These are phyloP conservation scores for Perizoma affinitatum DNA, from an alignment of 2,888 invertebrate genomes.

Conservation along the genomic window DNA sequence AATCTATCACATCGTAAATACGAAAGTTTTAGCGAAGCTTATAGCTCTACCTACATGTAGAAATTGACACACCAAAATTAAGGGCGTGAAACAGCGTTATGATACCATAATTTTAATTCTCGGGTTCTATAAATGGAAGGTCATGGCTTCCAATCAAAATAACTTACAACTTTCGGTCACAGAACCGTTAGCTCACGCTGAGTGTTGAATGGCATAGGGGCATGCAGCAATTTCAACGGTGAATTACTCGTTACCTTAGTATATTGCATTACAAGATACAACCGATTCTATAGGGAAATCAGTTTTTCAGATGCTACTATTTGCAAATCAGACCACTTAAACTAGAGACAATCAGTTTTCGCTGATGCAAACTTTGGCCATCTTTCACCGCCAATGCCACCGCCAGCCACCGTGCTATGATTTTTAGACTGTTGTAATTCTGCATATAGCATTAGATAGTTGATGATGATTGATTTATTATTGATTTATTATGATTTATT, in stretches of 20 bases:
- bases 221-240: slow-evolving; percentile 19
- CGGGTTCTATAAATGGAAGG: slow-evolving; percentile 54
- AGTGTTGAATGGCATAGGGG: slow-evolving; percentile 25
- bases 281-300: too few species aligned
- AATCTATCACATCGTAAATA: slow-evolving; percentile 29
- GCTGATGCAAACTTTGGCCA: too few species aligned
- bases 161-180: slow-evolving; percentile 61
- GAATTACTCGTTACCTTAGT: slow-evolving; percentile 14
- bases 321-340: too few species aligned
- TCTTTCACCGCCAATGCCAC: too few species aligned
- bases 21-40: slow-evolving; percentile 30
- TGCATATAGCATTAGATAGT: too few species aligned
- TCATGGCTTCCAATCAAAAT: slow-evolving; percentile 65
- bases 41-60: slow-evolving; percentile 23
- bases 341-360: too few species aligned
- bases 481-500: too few species aligned
- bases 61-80: slow-evolving; percentile 42
- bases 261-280: background rate
- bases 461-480: too few species aligned
- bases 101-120: slow-evolving; percentile 42
- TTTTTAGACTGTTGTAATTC: too few species aligned
- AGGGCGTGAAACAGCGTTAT: slow-evolving; percentile 39
- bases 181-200: slow-evolving; percentile 46
- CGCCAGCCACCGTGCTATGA: too few species aligned
- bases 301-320: too few species aligned